Evolutionary conservation across 1,140 invertebrate species (phyloP).

Genomic region (Homarus americanus): DNA sequence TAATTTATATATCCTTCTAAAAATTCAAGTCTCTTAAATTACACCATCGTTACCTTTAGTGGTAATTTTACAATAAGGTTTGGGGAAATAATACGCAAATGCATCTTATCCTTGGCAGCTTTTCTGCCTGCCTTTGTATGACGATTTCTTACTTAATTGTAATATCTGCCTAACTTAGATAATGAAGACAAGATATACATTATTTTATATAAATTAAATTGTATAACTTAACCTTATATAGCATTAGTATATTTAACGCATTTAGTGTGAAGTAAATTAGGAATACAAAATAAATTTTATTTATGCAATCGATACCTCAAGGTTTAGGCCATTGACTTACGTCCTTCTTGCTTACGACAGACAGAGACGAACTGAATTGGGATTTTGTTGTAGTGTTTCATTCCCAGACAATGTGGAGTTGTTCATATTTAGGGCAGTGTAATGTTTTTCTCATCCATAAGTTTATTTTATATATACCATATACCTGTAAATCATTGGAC

Average conservation of each 20-base stretch:
- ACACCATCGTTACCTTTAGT: not conserved
- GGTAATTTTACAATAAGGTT: not conserved
- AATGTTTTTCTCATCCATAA: too few species aligned
- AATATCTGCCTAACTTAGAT: too few species aligned
- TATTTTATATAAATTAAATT: too few species aligned
- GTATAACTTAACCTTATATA: too few species aligned
- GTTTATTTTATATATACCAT: too few species aligned
- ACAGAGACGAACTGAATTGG: not conserved
- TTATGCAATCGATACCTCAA: not conserved
- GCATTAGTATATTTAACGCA: not conserved
- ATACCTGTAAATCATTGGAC: too few species aligned
- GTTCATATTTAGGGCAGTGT: too few species aligned
- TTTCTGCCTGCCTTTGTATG: not conserved
- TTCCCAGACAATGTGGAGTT: too few species aligned
- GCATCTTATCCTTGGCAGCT: not conserved
- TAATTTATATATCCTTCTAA: too few species aligned
- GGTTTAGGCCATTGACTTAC: conserved; percentile 11
- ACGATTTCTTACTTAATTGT: not conserved
- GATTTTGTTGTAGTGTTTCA: too few species aligned
- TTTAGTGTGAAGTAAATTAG: not conserved
- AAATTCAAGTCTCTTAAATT: too few species aligned
- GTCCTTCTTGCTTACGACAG: conserved; percentile 18
- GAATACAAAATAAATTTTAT: not conserved
- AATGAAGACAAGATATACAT: too few species aligned
- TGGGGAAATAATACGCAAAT: not conserved